Evolutionary conservation across 64 coral and sea anemone species (phyloP).

Genomic region (Dendrophyllia cribrosa): DNA sequence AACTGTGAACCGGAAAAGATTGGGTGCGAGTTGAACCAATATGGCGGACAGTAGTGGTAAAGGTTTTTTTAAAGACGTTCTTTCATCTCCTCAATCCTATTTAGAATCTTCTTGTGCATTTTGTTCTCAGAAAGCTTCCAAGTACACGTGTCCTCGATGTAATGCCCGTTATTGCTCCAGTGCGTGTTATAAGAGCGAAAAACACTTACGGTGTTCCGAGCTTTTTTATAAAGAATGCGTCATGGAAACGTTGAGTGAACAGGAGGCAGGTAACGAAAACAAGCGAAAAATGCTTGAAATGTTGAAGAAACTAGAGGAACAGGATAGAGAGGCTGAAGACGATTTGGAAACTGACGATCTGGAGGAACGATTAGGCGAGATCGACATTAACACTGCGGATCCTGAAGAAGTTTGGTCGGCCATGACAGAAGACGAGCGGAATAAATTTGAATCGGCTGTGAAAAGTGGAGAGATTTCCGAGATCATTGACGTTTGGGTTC

Average conservation of each 20-base stretch:
- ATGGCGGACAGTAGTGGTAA: constrained; percentile 61
- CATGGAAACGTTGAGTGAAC: constrained; percentile 50
- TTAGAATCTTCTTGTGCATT: constrained; percentile 58
- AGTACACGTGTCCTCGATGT: constrained; percentile 96
- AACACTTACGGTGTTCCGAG: constrained; percentile 92
- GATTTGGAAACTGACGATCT: constrained; percentile 45
- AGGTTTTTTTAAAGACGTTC: constrained; percentile 1
- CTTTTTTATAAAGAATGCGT: constrained; percentile 91
- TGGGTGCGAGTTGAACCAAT: constrained; percentile 1
- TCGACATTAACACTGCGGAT: constrained; percentile 72
- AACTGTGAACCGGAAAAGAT: neutral
- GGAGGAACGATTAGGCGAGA: constrained; percentile 72
- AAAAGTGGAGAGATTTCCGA: constrained; percentile 68
- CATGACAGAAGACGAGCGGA: constrained; percentile 70
- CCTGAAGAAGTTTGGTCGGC: constrained; percentile 68
- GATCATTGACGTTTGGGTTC: constrained; percentile 75
- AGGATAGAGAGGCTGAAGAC: constrained; percentile 39
- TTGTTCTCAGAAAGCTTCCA: constrained; percentile 75
- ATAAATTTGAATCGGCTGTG: constrained; percentile 77
- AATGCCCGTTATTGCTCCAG: constrained; percentile 86
- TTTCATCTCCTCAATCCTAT: neutral
- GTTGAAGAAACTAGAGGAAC: constrained; percentile 73
- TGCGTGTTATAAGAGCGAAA: constrained; percentile 84
- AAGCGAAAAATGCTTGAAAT: constrained; percentile 83
- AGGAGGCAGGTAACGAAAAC: constrained; percentile 51